Evolutionary conservation across 2,888 invertebrate genomes (phyloP).

Genomic region (Sussaba pulchella): DNA sequence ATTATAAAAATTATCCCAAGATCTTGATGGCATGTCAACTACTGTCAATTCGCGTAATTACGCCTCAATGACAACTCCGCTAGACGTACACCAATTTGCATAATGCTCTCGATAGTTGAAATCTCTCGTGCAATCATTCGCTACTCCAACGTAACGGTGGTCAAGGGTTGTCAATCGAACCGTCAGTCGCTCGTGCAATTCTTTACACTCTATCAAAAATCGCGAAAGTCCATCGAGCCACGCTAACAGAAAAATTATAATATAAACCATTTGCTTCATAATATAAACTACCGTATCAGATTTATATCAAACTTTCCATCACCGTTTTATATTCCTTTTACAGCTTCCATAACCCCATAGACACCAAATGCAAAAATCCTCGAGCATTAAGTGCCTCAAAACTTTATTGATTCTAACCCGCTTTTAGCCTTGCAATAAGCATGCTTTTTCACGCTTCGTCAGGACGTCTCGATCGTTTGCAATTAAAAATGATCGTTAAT

Average conservation of each 20-base stretch:
- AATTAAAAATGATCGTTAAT: too few relatives aligned
- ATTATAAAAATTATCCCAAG: not conserved
- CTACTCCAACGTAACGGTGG: not conserved
- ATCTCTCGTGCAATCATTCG: not conserved
- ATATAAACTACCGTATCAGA: conserved; percentile 20
- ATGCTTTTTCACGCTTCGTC: too few relatives aligned
- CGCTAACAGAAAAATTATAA: not conserved
- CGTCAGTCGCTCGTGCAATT: too few relatives aligned
- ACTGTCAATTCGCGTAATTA: conserved; percentile 22
- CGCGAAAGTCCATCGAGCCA: not conserved
- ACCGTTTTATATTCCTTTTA: not conserved
- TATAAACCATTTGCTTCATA: conserved; percentile 10
- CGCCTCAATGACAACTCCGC: not conserved
- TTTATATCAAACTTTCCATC: too few relatives aligned
- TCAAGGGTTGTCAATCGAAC: too few relatives aligned
- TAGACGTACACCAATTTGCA: not conserved
- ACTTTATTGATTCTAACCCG: too few relatives aligned
- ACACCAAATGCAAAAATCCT: too few relatives aligned
- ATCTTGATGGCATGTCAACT: conserved; percentile 2
- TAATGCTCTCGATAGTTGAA: not conserved
- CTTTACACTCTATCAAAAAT: too few relatives aligned
- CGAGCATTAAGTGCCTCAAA: too few relatives aligned
- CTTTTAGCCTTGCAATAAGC: too few relatives aligned
- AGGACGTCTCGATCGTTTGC: too few relatives aligned
- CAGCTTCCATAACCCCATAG: not conserved